Base-by-base conservation (phyloP, 2,113 vertebrate species). In the Corythornis vintsioides region DNA sequence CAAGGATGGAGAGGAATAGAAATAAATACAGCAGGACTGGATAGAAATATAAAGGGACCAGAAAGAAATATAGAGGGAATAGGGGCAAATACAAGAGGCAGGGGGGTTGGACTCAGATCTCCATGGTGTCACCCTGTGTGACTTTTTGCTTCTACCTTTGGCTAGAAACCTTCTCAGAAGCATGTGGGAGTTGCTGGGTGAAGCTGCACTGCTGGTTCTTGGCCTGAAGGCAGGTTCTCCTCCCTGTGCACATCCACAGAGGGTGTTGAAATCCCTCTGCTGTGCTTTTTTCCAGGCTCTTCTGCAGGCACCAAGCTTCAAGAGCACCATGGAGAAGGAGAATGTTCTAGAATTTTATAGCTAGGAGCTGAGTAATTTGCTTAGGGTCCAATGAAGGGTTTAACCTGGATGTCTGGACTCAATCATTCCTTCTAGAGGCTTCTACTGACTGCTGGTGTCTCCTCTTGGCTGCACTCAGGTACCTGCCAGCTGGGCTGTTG, bases 201-300 rank as follows among this genome's bases (percentile, higher is more conserved):
- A 93, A 89, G 63, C 61, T 88, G 89, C 35, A 47, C 53, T 48
- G 83, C 88, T 86, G 61, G n/a, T 76, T 93, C 69, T 74, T 47
- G 42, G 43, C 86, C 65, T 67, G 47, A 93, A 89, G 90, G 57
- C 79, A 64, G 83, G 72, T 29, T 57, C 70, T 88, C 90, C 60
- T 86, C 63, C 59, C 22, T 31, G 15, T 28, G 53, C 74, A 31
- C 64, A 45, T 50, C 56, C 64, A 74, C 28, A 16, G 33, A 74
- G 52, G 59, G 6, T 10, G 8, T 21, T 48, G 63, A 84, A 76
- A 90, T 90, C 15, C 40, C 26, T 43, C 59, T 61, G 31, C 81
- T 66, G 45, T 50, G 35, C 69, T 74, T 70, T 60, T 89, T 82
- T 88, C 65, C 43, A 76, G 75, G 53, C 13, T 31, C 38, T 60